Evolutionary conservation across 2,113 vertebrate genomes (phyloP).

Genomic region (Apodemus speciosus): DNA sequence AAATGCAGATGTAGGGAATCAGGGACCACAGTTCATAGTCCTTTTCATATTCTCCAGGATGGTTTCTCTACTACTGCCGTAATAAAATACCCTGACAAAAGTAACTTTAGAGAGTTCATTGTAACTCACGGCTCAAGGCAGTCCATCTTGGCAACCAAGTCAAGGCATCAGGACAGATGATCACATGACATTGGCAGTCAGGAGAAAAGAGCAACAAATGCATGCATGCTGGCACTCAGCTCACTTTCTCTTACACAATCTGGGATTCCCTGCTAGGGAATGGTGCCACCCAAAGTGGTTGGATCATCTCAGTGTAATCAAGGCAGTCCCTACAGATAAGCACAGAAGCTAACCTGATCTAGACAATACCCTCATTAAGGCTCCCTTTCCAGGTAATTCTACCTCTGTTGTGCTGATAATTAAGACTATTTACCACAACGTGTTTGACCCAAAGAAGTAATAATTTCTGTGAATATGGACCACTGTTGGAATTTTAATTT

Average conservation of each 20-base stretch:
- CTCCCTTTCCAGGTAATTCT: not conserved
- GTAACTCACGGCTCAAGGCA: not conserved
- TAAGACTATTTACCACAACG: not conserved
- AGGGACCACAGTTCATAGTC: not conserved
- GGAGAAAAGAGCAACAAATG: not conserved
- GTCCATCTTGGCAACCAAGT: not conserved
- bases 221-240: not conserved
- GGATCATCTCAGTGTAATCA: not conserved
- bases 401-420: not conserved
- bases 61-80: not conserved
- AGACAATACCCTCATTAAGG: not conserved
- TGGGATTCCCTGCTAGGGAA: not conserved
- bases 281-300: not conserved
- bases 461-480: not conserved
- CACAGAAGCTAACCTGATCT: not conserved
- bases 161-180: not conserved
- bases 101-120: not conserved
- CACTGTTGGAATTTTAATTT: not conserved
- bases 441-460: not conserved
- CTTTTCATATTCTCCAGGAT: constrained; percentile 7
- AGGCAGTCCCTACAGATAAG: not conserved
- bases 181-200: not conserved
- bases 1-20: no score
- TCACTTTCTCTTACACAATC: not conserved
- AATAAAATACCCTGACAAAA: not conserved